A percentile compares a stretch with the other conserved stretches of the same genome.
phyloP scores from a whole-genome alignment of 2,888 invertebrate species.

The Ellobium chinense region DNA sequence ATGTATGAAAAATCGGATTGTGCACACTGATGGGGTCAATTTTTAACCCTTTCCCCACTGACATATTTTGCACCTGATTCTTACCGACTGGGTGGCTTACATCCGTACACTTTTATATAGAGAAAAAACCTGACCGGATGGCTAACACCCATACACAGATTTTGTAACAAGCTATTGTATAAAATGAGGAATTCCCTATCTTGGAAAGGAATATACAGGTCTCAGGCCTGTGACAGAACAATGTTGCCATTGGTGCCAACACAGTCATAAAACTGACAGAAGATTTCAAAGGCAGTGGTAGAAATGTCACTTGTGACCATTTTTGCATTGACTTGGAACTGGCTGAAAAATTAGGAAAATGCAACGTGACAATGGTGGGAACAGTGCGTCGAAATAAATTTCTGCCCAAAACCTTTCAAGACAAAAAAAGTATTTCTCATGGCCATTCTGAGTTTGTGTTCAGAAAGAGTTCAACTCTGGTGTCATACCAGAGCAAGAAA shows the following conservation, averaged over 20 bases:
- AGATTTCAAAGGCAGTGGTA: neutral
- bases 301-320: slow-evolving; percentile 28
- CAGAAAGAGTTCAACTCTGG: neutral
- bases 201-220: slow-evolving; percentile 1
- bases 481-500: slow-evolving; percentile 15
- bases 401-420: neutral
- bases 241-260: neutral
- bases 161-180: neutral
- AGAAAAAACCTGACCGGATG: neutral
- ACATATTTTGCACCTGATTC: neutral
- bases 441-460: neutral
- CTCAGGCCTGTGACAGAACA: neutral
- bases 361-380: neutral
- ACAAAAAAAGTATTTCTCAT: neutral
- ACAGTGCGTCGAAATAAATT: neutral
- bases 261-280: neutral
- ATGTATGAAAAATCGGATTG: no score
- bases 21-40: no score
- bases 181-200: neutral
- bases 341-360: neutral
- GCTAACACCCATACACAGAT: neutral
- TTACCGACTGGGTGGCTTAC: neutral
- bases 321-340: neutral
- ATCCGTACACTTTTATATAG: neutral
- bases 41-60: neutral